Percentiles rank a stretch among this genome's conserved stretches.
These are phyloP conservation scores for Cacoxenus indagator DNA, from an alignment of 2,888 invertebrate genomes.

Conservation along the genomic window DNA sequence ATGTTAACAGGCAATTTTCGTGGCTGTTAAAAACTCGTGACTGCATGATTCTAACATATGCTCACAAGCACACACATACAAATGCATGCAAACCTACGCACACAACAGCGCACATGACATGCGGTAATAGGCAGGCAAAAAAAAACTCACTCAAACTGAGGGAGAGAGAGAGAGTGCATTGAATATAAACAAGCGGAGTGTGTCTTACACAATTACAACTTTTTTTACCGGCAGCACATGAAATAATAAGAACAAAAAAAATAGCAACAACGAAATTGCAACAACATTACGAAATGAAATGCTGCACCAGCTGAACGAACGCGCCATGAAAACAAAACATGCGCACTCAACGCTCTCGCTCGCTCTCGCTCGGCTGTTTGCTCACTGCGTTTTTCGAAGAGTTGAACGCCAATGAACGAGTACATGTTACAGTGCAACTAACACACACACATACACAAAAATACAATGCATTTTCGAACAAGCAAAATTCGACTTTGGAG, in stretches of 20 bases:
- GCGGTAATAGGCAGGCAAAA: slow-evolving; percentile 1
- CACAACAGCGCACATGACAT: not conserved
- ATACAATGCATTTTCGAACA: too few relatives aligned
- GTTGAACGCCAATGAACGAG: too few relatives aligned
- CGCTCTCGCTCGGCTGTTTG: not conserved
- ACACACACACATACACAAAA: too few relatives aligned
- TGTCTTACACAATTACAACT: slow-evolving; percentile 1
- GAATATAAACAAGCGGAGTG: not conserved
- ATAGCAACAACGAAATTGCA: not conserved
- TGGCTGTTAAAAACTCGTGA: slow-evolving; percentile 22
- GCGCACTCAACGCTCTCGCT: not conserved
- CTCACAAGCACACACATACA: not conserved
- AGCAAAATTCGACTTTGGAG: too few relatives aligned
- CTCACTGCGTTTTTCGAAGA: not conserved
- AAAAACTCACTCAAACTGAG: not conserved
- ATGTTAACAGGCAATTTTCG: slow-evolving; percentile 10
- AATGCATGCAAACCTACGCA: not conserved
- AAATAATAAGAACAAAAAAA: not conserved
- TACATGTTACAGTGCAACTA: too few relatives aligned
- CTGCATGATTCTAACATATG: slow-evolving; percentile 2
- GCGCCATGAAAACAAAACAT: not conserved
- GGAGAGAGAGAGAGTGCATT: not conserved
- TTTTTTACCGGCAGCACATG: slow-evolving; percentile 14
- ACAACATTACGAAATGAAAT: not conserved
- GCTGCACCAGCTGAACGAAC: not conserved